Percentiles rank a stretch among this genome's conserved stretches.
phyloP scores from a whole-genome alignment of 2,797 vertebrate species.

The Glyptemys insculpta region DNA sequence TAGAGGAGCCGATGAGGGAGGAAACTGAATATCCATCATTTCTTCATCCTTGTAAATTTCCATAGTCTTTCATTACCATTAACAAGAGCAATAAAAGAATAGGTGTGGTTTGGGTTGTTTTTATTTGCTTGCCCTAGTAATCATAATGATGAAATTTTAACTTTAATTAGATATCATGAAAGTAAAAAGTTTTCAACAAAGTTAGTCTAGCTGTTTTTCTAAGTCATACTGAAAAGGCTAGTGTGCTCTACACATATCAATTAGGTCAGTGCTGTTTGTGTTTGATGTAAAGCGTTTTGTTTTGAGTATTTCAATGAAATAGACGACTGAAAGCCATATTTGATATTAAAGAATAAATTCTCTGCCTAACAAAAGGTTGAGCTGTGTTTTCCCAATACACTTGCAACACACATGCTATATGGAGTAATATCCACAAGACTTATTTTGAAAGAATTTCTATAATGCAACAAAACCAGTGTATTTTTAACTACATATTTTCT shows the following conservation, averaged over 20 bases:
- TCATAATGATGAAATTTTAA: neutral
- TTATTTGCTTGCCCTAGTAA: neutral
- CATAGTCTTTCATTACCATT: neutral
- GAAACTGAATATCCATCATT: neutral
- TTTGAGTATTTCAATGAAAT: neutral
- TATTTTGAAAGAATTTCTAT: neutral
- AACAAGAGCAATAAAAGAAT: neutral
- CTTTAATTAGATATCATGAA: neutral
- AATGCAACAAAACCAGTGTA: neutral
- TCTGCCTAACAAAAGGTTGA: neutral
- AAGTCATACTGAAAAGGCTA: neutral
- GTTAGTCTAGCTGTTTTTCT: neutral
- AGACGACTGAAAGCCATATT: neutral
- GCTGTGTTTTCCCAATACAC: neutral
- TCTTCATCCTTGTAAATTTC: neutral
- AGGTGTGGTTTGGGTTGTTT: neutral
- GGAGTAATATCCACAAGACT: neutral
- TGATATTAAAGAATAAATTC: fast-evolving
- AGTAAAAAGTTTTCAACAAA: neutral
- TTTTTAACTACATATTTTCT: neutral
- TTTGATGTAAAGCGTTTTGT: neutral
- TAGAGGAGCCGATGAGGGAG: neutral
- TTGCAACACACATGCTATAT: fast-evolving
- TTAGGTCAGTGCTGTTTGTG: neutral
- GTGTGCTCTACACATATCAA: neutral